Percentiles rank a stretch among this genome's conserved stretches.
phyloP scores from a whole-genome alignment of 2,113 vertebrate genomes.

The Equus quagga region DNA sequence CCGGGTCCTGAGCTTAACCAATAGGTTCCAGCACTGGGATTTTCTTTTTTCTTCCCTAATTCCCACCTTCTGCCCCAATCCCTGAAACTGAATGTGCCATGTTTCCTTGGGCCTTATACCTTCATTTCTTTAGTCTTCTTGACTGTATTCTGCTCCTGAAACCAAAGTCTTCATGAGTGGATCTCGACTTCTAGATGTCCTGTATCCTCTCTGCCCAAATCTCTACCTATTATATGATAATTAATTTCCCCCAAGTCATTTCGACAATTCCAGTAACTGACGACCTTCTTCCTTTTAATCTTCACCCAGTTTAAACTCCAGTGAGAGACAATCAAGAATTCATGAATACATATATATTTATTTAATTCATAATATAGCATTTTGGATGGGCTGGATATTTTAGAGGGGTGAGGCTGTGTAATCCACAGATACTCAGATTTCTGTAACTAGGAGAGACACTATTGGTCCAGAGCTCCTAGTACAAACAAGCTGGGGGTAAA shows the following conservation, averaged over 20 bases:
- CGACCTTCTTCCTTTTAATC: constrained; percentile 32
- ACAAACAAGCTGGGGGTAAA: constrained; percentile 69
- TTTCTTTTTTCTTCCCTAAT: constrained; percentile 47
- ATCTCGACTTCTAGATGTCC: constrained; percentile 12
- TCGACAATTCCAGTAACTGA: constrained; percentile 33
- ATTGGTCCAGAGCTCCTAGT: constrained; percentile 64
- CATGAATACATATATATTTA: constrained; percentile 83
- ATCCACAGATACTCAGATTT: constrained; percentile 71
- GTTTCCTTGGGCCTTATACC: neutral
- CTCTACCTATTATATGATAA: constrained; percentile 14
- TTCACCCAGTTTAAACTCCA: constrained; percentile 49
- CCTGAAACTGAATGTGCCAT: neutral
- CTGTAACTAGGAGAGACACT: constrained; percentile 67
- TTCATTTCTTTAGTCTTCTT: constrained; percentile 41
- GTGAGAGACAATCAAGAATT: constrained; percentile 68
- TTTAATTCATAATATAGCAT: constrained; percentile 82
- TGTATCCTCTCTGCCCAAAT: neutral
- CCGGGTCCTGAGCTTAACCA: neutral
- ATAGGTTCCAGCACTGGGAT: neutral
- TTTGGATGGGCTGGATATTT: constrained; percentile 75
- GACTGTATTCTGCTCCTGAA: neutral
- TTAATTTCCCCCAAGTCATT: neutral
- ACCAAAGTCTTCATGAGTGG: constrained; percentile 26
- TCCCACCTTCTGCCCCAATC: neutral
- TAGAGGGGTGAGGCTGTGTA: constrained; percentile 72